Percentiles rank a stretch among this genome's conserved stretches.
These are phyloP conservation scores for Vanessa atalanta DNA, from an alignment of 1,140 invertebrate genomes.

Conservation along the genomic window DNA sequence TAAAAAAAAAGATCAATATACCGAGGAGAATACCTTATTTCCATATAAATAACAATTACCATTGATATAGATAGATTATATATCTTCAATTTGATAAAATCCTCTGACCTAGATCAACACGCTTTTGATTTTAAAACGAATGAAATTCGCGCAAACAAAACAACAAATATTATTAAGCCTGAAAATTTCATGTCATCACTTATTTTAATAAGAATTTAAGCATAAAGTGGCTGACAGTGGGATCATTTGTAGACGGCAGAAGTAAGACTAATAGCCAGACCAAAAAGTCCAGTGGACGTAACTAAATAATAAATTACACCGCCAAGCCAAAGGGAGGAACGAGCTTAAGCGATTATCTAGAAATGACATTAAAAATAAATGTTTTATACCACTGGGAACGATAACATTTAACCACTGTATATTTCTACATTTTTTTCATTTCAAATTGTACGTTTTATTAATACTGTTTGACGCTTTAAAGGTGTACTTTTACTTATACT, in stretches of 20 bases:
- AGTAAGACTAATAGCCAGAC: conserved; percentile 37
- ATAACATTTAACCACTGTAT: neutral
- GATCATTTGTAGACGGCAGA: conserved; percentile 16
- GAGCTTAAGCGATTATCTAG: neutral
- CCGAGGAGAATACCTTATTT: no score
- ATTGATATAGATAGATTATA: no score
- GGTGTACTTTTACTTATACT: no score
- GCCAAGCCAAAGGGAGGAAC: neutral
- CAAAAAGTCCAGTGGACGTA: conserved; percentile 27
- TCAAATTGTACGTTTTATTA: neutral
- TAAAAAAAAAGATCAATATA: no score
- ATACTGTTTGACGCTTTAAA: no score
- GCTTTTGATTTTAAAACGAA: no score
- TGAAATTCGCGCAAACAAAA: no score
- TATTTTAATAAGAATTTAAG: neutral
- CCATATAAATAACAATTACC: no score
- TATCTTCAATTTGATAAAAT: no score
- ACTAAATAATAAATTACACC: conserved; percentile 32
- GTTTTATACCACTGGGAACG: neutral
- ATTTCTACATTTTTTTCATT: neutral
- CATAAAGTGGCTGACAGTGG: conserved; percentile 4
- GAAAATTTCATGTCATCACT: neutral
- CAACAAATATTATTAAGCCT: no score
- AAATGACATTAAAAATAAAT: conserved; percentile 9
- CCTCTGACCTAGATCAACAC: no score